A percentile compares a stretch with the other conserved stretches of the same genome.
phyloP scores from a whole-genome alignment of 2,888 invertebrate genomes.

The Ecliptopera silaceata region DNA sequence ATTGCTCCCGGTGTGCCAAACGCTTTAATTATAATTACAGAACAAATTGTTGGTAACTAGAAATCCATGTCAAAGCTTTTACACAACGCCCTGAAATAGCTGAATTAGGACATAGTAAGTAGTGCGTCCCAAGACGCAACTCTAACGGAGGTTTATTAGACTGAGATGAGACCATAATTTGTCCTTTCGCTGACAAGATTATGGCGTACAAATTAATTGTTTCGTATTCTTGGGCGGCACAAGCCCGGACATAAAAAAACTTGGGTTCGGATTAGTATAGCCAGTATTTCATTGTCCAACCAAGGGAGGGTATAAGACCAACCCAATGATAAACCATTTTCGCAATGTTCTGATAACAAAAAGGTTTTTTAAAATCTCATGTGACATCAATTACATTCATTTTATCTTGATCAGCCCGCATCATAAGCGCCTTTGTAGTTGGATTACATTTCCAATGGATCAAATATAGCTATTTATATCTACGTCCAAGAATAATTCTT shows the following conservation, averaged over 20 bases:
- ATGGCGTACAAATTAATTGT: too few species aligned
- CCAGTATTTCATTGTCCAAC: neutral
- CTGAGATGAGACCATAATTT: too few species aligned
- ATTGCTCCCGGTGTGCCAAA: slow-evolving; percentile 14
- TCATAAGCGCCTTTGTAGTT: slow-evolving; percentile 22
- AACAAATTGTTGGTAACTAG: slow-evolving; percentile 11
- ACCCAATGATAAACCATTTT: neutral
- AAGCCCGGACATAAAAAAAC: too few species aligned
- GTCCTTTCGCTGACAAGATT: too few species aligned
- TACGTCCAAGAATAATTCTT: too few species aligned
- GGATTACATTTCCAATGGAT: slow-evolving; percentile 39
- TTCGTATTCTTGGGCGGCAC: too few species aligned
- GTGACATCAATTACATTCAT: slow-evolving; percentile 9
- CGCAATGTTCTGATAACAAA: slow-evolving; percentile 1
- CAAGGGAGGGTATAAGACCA: neutral
- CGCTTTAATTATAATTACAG: slow-evolving; percentile 16
- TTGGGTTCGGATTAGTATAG: neutral
- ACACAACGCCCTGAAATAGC: neutral
- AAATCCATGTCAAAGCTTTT: slow-evolving; percentile 4
- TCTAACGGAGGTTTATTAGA: too few species aligned
- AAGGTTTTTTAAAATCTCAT: slow-evolving; percentile 8
- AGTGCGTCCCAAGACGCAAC: neutral
- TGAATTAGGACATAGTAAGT: neutral
- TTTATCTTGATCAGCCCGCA: slow-evolving; percentile 17
- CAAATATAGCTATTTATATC: slow-evolving; percentile 32